Evolutionary conservation across 2,113 vertebrate species (phyloP).

Genomic region (Passer montanus): DNA sequence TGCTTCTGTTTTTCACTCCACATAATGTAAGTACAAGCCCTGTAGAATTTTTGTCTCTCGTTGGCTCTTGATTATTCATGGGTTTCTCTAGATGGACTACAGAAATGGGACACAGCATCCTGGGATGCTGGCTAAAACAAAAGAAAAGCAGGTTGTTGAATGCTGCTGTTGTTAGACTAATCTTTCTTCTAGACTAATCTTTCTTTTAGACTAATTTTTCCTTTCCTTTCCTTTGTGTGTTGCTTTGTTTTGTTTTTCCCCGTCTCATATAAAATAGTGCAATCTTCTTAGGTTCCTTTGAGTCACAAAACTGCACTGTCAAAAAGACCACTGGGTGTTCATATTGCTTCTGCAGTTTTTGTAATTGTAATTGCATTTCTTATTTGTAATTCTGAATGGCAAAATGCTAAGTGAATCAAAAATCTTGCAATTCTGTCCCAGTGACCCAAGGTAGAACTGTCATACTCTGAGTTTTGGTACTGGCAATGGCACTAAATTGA

Average conservation of each 20-base stretch:
- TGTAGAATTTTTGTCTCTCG: not conserved
- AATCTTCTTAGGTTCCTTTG: not conserved
- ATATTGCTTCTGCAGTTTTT: not conserved
- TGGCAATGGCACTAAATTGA: not conserved
- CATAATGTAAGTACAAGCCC: not conserved
- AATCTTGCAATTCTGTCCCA: not conserved
- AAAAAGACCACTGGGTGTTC: not conserved
- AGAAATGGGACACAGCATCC: not conserved
- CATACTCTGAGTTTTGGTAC: not conserved
- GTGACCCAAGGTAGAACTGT: not conserved
- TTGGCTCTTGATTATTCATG: not conserved
- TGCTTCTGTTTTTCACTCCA: not conserved
- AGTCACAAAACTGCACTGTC: not conserved
- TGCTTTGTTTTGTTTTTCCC: not conserved
- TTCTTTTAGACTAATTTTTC: not conserved
- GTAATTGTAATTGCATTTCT: not conserved
- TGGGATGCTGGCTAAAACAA: slow-evolving; percentile 2
- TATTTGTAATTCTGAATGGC: not conserved
- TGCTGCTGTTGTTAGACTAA: not conserved
- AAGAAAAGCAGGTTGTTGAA: not conserved
- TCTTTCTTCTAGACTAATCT: not conserved
- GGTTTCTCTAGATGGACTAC: not conserved
- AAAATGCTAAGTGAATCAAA: not conserved
- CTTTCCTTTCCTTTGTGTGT: not conserved
- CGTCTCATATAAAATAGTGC: not conserved